Evolutionary conservation across 2,113 vertebrate species (phyloP).

Genomic region (Ameiurus melas): DNA sequence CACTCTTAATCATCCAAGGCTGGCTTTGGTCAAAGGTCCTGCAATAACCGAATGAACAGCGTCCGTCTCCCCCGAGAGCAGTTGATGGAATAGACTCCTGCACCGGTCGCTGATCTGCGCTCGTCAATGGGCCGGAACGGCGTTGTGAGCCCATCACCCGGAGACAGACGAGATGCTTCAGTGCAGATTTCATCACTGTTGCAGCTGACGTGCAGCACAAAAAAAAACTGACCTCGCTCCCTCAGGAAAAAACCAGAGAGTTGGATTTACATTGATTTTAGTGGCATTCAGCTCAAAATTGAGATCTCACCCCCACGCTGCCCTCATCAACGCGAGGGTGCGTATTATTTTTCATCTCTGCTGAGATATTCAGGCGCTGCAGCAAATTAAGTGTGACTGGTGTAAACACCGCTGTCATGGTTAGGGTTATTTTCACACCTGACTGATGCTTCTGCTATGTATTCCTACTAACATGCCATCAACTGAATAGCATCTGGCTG

Average conservation of each 20-base stretch:
- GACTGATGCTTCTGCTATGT: conserved; percentile 14
- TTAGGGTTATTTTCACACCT: conserved; percentile 42
- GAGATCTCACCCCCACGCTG: conserved; percentile 59
- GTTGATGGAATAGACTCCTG: conserved; percentile 63
- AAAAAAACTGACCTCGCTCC: conserved; percentile 44
- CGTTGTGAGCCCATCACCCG: conserved; percentile 36
- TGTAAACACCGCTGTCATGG: conserved; percentile 38
- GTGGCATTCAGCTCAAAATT: conserved; percentile 64
- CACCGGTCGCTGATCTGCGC: conserved; percentile 59
- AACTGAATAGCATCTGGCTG: conserved; percentile 33
- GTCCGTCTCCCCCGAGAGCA: conserved; percentile 40
- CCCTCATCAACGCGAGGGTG: conserved; percentile 48
- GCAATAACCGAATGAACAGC: conserved; percentile 38
- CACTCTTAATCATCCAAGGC: conserved; percentile 61
- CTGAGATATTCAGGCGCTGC: conserved; percentile 36
- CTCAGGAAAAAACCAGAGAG: conserved; percentile 58
- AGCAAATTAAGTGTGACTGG: conserved; percentile 55
- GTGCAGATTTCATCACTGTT: conserved; percentile 38
- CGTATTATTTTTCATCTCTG: conserved; percentile 42
- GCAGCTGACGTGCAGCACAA: not conserved
- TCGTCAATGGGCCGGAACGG: conserved; percentile 63
- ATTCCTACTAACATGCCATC: conserved; percentile 54
- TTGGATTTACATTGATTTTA: conserved; percentile 66
- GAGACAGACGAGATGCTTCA: conserved; percentile 51
- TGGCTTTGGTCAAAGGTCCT: conserved; percentile 56